Conservation (phyloP, 2,888 invertebrate species). For the Cinara cedri region DNA sequence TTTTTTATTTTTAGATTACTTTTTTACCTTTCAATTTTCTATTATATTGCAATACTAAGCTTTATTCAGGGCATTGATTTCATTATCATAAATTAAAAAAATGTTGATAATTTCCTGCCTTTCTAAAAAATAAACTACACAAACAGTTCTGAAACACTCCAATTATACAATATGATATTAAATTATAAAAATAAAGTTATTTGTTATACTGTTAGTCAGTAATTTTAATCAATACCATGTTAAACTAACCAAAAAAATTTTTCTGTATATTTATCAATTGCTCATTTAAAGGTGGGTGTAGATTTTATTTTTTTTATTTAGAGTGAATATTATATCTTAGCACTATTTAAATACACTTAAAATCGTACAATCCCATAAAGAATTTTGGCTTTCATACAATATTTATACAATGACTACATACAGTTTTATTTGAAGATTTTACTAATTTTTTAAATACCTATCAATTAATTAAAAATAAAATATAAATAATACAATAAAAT, state of each 20-base stretch:
- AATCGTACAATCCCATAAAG: slow-evolving; percentile 39
- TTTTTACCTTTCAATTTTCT: no score
- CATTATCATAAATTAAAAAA: no score
- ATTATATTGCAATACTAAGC: no score
- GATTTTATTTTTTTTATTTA: slow-evolving; percentile 37
- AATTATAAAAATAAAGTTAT: not conserved
- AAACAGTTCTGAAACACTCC: slow-evolving; percentile 62
- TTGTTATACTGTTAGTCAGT: not conserved
- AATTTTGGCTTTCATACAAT: slow-evolving; percentile 40
- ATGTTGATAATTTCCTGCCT: slow-evolving; percentile 78
- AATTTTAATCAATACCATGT: slow-evolving; percentile 1
- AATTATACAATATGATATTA: not conserved
- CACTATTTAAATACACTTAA: slow-evolving; percentile 41
- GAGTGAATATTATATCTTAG: slow-evolving; percentile 46
- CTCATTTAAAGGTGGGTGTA: slow-evolving; percentile 24
- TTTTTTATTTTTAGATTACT: no score
- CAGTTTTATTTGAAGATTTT: slow-evolving; percentile 38
- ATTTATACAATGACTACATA: slow-evolving; percentile 45
- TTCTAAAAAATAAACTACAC: slow-evolving; percentile 70
- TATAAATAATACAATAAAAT: no score
- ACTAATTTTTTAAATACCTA: slow-evolving; percentile 45
- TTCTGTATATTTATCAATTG: slow-evolving; percentile 36
- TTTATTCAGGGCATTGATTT: no score
- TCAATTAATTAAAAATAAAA: slow-evolving; percentile 24
- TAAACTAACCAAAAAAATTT: slow-evolving; percentile 43